Base-by-base conservation (phyloP, 2,113 vertebrate species). In the Siphamia tubifer region DNA sequence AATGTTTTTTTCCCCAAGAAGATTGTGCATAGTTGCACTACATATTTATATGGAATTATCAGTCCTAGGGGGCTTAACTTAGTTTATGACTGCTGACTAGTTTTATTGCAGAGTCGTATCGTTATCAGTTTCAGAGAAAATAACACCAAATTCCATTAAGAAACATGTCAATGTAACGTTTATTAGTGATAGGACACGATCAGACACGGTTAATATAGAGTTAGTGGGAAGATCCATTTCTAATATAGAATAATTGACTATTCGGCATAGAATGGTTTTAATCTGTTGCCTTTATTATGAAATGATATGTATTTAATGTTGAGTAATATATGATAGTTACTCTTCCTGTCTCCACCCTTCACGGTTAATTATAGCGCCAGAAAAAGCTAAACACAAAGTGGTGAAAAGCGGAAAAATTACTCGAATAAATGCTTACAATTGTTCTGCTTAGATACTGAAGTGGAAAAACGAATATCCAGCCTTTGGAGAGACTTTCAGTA, bases 211-310 rank as follows among this genome's bases (percentile, higher is more conserved):
- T 6, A 13, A 5, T 7, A 8, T 13, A 21, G 2, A n/a, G 25
- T 15, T 9, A 6, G 7, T 0, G 16, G 1, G 1, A 4, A 8
- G 1, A 0, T 1, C 2, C 2, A 2, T 6, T 0, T 0, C 6
- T 15, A 1, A 25, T 0, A 42, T 3, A 1, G 4, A 11, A 30
- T 1, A 38, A 1, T 1, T 20, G 4, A 36, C 2, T 3, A 25
- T 58, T 40, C 23, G 51, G n/a, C 15, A 11, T 4, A 8, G 8
- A 16, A 2, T 0, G 21, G n/a, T n/a, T n/a, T n/a, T n/a, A n/a
- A n/a, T n/a, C n/a, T n/a, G n/a, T n/a, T n/a, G n/a, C n/a, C n/a
- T n/a, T n/a, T n/a, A n/a, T n/a, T n/a, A n/a, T n/a, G n/a, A n/a
- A n/a, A n/a, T n/a, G n/a, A n/a, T n/a, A n/a, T n/a, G n/a, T 15